A percentile compares a stretch with the other conserved stretches of the same genome.
Conservation (phyloP, 2,113 vertebrate species). For the Cephalopholis sonnerati region DNA sequence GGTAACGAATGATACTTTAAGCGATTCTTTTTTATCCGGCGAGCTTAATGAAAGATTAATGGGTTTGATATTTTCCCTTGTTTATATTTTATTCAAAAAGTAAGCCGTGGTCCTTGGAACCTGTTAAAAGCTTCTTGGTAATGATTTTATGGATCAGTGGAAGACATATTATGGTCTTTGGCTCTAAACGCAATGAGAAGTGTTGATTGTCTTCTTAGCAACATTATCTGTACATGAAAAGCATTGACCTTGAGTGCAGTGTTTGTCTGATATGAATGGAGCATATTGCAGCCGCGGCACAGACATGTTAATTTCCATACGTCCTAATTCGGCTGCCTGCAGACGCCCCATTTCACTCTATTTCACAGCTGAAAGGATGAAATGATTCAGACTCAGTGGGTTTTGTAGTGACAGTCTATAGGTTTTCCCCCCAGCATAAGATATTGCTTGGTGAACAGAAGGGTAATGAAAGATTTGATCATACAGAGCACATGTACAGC, state of each 20-base stretch:
- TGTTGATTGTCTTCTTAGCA: conserved; percentile 64
- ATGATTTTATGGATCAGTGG: conserved; percentile 88
- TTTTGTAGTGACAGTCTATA: conserved; percentile 37
- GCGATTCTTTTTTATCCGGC: conserved; percentile 99
- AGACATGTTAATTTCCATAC: conserved; percentile 63
- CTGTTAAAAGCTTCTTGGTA: conserved; percentile 85
- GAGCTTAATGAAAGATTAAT: conserved; percentile 99
- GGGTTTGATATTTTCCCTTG: conserved; percentile 98
- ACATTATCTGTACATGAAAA: conserved; percentile 41
- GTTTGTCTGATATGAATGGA: conserved; percentile 41
- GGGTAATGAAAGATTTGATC: conserved; percentile 16
- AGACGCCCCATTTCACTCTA: conserved; percentile 37
- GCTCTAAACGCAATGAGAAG: conserved; percentile 58
- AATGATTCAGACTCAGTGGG: conserved; percentile 38
- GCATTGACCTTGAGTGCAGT: conserved; percentile 53
- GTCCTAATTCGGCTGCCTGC: conserved; percentile 52
- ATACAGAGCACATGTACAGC: conserved; percentile 14
- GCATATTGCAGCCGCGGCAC: conserved; percentile 16
- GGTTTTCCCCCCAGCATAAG: conserved; percentile 21
- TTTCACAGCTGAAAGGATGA: conserved; percentile 58
- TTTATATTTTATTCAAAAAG: conserved; percentile 91
- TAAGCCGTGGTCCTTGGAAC: conserved; percentile 85
- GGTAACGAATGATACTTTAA: conserved; percentile 97
- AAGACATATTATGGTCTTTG: conserved; percentile 61
- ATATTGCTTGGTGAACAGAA: conserved; percentile 22